Conservation (phyloP, 2,888 invertebrate genomes). For the Lobophora halterata region DNA sequence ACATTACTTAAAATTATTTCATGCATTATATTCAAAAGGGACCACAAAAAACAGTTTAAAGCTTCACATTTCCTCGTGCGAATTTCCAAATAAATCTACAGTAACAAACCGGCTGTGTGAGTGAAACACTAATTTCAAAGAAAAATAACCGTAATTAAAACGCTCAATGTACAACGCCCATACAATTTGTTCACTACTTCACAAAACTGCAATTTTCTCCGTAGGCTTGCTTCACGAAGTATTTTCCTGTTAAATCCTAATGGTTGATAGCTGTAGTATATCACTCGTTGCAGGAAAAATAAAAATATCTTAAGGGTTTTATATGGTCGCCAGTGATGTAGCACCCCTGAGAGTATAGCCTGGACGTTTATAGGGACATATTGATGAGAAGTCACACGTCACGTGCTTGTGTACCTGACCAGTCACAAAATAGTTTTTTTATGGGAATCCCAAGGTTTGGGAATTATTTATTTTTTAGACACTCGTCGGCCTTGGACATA, state of each 20-base stretch:
- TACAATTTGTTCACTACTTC: constrained; percentile 29
- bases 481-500: too few species aligned
- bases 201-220: constrained; percentile 21
- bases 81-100: constrained; percentile 13
- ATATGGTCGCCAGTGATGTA: constrained; percentile 38
- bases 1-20: too few species aligned
- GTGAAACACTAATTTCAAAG: constrained; percentile 25
- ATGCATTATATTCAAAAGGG: too few species aligned
- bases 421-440: constrained; percentile 18
- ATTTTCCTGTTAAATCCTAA: constrained; percentile 32
- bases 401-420: constrained; percentile 13
- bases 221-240: constrained; percentile 31
- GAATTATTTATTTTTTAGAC: constrained; percentile 17
- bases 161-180: constrained; percentile 17
- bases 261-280: constrained; percentile 40
- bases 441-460: constrained; percentile 10
- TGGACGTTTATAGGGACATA: constrained; percentile 38
- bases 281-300: constrained; percentile 43
- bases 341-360: constrained; percentile 36
- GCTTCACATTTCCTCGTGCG: constrained; percentile 1
- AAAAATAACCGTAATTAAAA: constrained; percentile 23
- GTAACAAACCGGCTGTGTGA: constrained; percentile 15
- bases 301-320: constrained; percentile 47
- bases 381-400: constrained; percentile 25
- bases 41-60: background rate